Evolutionary conservation across 2,113 vertebrate species (phyloP).

Genomic region (Epinephelus lanceolatus): DNA sequence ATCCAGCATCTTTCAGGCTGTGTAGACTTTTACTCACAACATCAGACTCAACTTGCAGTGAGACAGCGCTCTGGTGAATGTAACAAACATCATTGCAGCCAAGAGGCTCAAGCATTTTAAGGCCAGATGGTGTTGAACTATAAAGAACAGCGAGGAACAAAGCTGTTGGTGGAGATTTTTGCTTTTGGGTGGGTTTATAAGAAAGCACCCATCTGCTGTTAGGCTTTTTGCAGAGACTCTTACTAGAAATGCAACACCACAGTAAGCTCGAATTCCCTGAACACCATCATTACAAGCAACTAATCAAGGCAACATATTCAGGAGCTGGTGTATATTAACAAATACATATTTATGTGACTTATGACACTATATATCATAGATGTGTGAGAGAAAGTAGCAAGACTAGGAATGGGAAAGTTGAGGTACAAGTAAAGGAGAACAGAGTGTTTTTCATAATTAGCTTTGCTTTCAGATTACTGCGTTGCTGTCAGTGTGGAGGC

Average conservation of each 20-base stretch:
- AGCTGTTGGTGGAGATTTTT: slow-evolving; percentile 24
- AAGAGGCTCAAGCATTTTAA: slow-evolving; percentile 3
- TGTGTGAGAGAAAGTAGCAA: neutral
- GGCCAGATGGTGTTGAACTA: slow-evolving; percentile 30
- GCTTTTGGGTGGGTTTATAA: neutral
- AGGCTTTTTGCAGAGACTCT: neutral
- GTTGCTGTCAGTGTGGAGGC: neutral
- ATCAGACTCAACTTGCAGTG: neutral
- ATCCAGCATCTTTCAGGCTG: neutral
- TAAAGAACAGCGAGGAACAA: slow-evolving; percentile 30
- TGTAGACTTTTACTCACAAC: neutral
- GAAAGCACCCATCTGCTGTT: neutral
- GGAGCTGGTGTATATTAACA: neutral
- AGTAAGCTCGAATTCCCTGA: neutral
- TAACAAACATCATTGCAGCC: neutral
- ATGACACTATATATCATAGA: neutral
- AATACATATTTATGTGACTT: neutral
- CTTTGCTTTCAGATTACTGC: neutral
- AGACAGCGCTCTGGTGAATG: neutral
- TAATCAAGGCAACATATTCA: neutral
- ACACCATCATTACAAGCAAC: neutral
- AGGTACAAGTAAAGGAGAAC: neutral
- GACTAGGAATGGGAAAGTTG: neutral
- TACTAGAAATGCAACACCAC: neutral
- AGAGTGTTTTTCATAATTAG: neutral